Evolutionary conservation across 2,888 invertebrate species (phyloP), one percentile per base, ranked within the genome.

Genomic region (Megastigmus dorsalis): DNA sequence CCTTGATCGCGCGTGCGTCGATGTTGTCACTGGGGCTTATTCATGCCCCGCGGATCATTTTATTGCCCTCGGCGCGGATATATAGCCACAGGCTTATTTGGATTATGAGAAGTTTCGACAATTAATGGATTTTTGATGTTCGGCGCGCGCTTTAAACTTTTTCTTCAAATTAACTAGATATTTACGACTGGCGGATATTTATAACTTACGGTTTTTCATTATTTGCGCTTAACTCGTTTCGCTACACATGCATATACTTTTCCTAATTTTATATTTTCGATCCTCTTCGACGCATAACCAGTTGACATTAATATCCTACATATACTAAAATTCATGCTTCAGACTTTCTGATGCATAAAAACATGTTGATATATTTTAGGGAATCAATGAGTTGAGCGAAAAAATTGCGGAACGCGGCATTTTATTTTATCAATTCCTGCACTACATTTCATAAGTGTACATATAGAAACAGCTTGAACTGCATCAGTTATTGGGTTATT

Each of bases 71-170:
- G n/a, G n/a, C n/a, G n/a, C n/a, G n/a, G n/a, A 13, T 20, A 28
- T 38, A 41, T 41, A 52, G 23, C 54, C 26, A 43, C 18, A 5
- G 10, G 55, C 55, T 67, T 33, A 45, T 55, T 55, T 55, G 13
- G 66, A 55, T 67, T 41, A 55, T 45, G 43, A 30, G 15, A 23
- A 23, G 65, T 52, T 52, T 50, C 50, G 20, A 45, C 67, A 55
- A 67, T 67, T 67, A 67, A 66, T 66, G 66, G 54, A 43, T 43
- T 43, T 65, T 52, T 65, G 3, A 52, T 52, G 65, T 26, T 36
- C 23, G 10, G n/a, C 18, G 13, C 28, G 62, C 18, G 30, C 52
- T 52, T 38, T 65, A 9, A 18, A 65, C 38, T 13, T n/a, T 57
- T 50, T 52, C 33, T 33, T 43, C 62, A 4, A 65, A 28, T 20